A percentile compares a stretch with the other conserved stretches of the same genome.
phyloP scores from a whole-genome alignment of 2,113 vertebrate species.

The Progne subis region DNA sequence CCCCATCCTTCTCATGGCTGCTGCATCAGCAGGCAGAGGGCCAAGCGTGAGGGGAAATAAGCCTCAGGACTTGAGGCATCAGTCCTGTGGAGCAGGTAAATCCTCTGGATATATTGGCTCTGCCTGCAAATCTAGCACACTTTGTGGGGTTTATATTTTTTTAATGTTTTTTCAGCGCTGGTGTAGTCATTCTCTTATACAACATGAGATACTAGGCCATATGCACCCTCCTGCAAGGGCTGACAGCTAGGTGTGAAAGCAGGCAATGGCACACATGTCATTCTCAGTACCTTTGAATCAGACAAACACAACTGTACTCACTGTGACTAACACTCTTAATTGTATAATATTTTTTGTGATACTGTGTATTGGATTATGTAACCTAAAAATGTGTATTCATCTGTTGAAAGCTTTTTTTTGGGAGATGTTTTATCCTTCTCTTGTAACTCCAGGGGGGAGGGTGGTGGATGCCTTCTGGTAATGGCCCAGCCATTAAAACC shows the following conservation, averaged over 20 bases:
- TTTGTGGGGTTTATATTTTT: background rate
- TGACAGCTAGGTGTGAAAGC: background rate
- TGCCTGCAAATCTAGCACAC: background rate
- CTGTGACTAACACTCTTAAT: background rate
- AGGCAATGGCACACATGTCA: background rate
- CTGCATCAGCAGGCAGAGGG: background rate
- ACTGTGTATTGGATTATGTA: too few species aligned
- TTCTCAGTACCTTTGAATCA: background rate
- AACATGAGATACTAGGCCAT: background rate
- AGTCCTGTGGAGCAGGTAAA: background rate
- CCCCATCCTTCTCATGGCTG: too few species aligned
- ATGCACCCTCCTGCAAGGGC: background rate
- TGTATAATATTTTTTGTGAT: background rate
- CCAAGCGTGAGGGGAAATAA: background rate
- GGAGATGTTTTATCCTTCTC: too few species aligned
- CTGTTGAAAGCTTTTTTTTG: too few species aligned
- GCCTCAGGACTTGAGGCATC: background rate
- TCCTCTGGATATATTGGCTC: background rate
- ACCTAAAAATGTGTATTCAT: too few species aligned
- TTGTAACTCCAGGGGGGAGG: too few species aligned
- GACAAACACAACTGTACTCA: background rate
- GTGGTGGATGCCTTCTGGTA: too few species aligned
- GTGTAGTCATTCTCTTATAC: background rate
- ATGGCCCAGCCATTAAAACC: too few species aligned
- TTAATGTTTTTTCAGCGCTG: background rate